Conservation (phyloP, 2,797 vertebrate genomes). For the Trachops cirrhosus region DNA sequence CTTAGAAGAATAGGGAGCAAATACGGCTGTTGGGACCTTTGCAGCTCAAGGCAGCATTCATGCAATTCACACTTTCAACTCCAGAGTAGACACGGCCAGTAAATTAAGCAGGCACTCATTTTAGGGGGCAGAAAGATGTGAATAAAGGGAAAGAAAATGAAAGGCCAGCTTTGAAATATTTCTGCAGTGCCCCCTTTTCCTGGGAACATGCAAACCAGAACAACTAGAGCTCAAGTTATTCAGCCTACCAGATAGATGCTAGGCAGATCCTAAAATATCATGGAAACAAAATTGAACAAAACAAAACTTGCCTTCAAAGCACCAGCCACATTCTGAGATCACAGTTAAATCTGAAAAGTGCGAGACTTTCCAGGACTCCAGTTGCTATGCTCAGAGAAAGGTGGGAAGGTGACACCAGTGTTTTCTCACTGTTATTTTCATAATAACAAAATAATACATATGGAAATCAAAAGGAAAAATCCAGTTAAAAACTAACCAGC, state of each 20-base stretch:
- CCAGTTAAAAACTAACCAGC: constrained; percentile 28
- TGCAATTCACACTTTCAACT: constrained; percentile 19
- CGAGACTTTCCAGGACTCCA: not conserved
- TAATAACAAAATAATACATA: not conserved
- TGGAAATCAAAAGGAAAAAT: constrained; percentile 23
- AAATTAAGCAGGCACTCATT: not conserved
- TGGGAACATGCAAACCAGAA: constrained; percentile 43
- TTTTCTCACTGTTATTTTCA: not conserved
- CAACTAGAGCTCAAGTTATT: constrained; percentile 47
- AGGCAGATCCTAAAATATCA: constrained; percentile 49
- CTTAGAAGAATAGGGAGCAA: not conserved
- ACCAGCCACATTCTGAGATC: constrained; percentile 44
- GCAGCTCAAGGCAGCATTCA: not conserved
- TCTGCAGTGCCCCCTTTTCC: not conserved
- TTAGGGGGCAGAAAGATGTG: not conserved
- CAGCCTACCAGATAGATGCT: not conserved
- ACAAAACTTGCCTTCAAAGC: constrained; percentile 57
- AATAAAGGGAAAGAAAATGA: not conserved
- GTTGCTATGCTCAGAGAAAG: not conserved
- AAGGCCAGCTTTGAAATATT: constrained; percentile 10
- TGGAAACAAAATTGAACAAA: constrained; percentile 49
- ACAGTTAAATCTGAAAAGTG: constrained; percentile 19
- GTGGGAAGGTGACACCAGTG: not conserved
- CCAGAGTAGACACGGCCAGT: not conserved
- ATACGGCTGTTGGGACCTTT: not conserved